Base-by-base conservation (phyloP, 2,113 vertebrate species). In the Microtus oregoni region DNA sequence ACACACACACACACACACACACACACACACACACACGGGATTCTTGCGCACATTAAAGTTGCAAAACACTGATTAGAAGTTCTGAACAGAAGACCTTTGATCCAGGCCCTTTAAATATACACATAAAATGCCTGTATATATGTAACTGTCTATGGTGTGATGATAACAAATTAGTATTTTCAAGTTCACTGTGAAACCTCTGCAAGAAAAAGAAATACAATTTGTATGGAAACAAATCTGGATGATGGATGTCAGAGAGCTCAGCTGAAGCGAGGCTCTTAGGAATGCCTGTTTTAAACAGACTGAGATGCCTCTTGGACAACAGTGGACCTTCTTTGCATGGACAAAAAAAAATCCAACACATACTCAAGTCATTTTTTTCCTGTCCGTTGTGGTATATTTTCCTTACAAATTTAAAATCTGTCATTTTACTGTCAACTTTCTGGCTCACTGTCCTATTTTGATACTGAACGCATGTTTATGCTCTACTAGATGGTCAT, bases 161-260 rank as follows among this genome's bases (percentile, higher is more conserved):
- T 95, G 83, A 95, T 83, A 92, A 82, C 77, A 96, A 96, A 94
- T 96, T 95, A 95, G 7, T 93, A 85, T 91, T 95, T 97, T 96
- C 72, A 81, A 95, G 91, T 95, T 95, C 76, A 89, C 79, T 26
- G 19, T 73, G 91, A 96, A 90, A 93, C 61, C 55, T 67, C n/a
- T 79, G 41, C 44, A 78, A 94, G 52, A 76, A 96, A 94, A 94
- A 94, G 91, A 96, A 95, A 93, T 90, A 96, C 30, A 94, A 38
- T 95, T 88, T 67, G 3, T 83, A 50, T 79, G 52, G 85, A 50
- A 9, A 81, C 78, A 89, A 94, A 77, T 61, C 67, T 88, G 90
- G n/a, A 86, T 70, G 86, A 20, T 41, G 61, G 44, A 89, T 87
- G 75, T 90, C 85, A 68, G 47, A 78, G 32, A 83, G 32, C 63